Evolutionary conservation across 2,888 invertebrate genomes (phyloP).

Genomic region (Morinoia aosen): DNA sequence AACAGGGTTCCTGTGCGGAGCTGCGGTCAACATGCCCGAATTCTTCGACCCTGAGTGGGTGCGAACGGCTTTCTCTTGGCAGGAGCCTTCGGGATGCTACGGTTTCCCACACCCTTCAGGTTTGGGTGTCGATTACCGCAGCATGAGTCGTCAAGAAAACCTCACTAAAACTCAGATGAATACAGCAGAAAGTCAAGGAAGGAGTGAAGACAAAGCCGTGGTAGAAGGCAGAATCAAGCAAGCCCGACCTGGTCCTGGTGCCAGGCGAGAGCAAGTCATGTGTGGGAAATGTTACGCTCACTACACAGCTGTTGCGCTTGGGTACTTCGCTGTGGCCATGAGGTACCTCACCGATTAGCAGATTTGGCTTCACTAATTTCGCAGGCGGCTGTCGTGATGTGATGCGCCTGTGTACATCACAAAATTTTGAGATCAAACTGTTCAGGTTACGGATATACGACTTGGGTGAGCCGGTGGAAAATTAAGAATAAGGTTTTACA

Average conservation of each 20-base stretch:
- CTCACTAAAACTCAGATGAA: background rate
- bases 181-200: background rate
- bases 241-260: background rate
- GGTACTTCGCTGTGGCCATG: background rate
- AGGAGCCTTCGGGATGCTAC: conserved; percentile 56
- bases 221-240: background rate
- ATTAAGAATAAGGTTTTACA: too few species aligned
- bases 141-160: background rate
- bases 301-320: background rate
- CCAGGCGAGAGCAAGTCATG: background rate
- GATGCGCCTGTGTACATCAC: too few species aligned
- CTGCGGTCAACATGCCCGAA: conserved; percentile 48
- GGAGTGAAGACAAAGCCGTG: background rate
- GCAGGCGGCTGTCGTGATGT: too few species aligned
- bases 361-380: too few species aligned
- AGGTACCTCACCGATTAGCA: background rate
- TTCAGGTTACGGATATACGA: too few species aligned
- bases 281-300: background rate
- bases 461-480: too few species aligned
- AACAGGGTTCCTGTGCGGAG: conserved; percentile 57
- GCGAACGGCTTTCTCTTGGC: conserved; percentile 55
- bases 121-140: background rate
- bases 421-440: too few species aligned
- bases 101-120: conserved; percentile 25
- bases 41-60: conserved; percentile 56